Conservation (phyloP, 2,888 invertebrate species). For the Tenthredo distinguenda region DNA sequence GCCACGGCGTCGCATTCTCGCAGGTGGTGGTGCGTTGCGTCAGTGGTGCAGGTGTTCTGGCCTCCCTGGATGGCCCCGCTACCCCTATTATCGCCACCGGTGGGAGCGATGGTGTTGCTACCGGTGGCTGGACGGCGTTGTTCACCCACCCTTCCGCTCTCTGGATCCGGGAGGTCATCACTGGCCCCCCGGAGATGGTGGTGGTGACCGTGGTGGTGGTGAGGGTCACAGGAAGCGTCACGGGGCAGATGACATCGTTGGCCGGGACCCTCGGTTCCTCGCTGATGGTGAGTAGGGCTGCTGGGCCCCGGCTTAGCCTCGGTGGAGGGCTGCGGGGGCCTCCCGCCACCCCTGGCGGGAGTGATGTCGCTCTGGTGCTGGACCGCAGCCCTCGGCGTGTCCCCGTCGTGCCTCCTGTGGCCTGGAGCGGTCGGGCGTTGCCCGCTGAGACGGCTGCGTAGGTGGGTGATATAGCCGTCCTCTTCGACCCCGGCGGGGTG, state of each 20-base stretch:
- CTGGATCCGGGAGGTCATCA: too few relatives aligned
- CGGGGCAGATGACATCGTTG: not conserved
- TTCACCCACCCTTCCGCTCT: not conserved
- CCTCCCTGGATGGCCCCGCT: conserved; percentile 5
- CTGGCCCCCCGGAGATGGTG: not conserved
- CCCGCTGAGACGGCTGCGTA: too few relatives aligned
- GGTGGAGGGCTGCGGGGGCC: conserved; percentile 1
- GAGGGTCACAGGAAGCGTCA: not conserved
- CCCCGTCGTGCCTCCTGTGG: too few relatives aligned
- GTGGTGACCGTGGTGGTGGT: not conserved
- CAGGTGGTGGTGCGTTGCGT: not conserved
- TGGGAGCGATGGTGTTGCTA: not conserved
- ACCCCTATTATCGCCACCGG: too few relatives aligned
- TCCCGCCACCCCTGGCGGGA: conserved; percentile 1
- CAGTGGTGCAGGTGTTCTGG: not conserved
- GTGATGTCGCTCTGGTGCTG: not conserved
- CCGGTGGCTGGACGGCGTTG: not conserved
- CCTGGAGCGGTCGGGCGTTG: too few relatives aligned
- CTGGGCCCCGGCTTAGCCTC: not conserved
- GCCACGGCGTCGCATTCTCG: not conserved
- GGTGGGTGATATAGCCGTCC: not conserved
- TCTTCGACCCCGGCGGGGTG: not conserved
- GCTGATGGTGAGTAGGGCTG: not conserved
- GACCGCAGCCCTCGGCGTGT: not conserved
- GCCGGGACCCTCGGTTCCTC: not conserved